A percentile compares a stretch with the other conserved stretches of the same genome.
These are phyloP conservation scores for Alloscopus bannaensis DNA, from an alignment of 2,888 invertebrate genomes.

Conservation along the genomic window DNA sequence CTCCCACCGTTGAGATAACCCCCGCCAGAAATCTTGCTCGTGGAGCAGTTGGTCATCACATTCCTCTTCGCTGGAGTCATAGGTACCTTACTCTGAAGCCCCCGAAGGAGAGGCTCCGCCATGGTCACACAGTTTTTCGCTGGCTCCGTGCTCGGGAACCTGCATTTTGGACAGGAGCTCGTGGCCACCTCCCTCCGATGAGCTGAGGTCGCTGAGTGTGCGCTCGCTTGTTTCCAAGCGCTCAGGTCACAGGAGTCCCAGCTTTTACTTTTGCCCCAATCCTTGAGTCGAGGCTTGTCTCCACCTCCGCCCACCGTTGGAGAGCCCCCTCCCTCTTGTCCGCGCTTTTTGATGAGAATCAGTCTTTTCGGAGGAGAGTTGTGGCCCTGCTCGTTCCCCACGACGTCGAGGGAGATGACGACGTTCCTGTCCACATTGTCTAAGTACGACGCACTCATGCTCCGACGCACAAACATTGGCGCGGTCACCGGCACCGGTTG, in stretches of 20 bases:
- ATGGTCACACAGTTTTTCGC: constrained; percentile 49
- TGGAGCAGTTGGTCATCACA: constrained; percentile 60
- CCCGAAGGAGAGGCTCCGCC: constrained; percentile 54
- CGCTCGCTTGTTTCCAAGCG: constrained; percentile 65
- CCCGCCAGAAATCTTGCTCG: constrained; percentile 20
- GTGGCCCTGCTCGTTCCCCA: constrained; percentile 84
- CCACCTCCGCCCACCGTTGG: constrained; percentile 73
- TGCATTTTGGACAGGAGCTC: constrained; percentile 71
- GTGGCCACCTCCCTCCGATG: constrained; percentile 51
- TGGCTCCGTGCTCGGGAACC: constrained; percentile 69
- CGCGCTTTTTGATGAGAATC: constrained; percentile 82
- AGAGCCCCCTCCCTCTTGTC: constrained; percentile 70
- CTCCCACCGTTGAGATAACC: not conserved
- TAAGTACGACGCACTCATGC: constrained; percentile 92
- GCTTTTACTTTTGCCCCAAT: constrained; percentile 88
- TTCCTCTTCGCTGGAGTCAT: constrained; percentile 53
- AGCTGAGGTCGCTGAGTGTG: constrained; percentile 28
- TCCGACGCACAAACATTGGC: constrained; percentile 77
- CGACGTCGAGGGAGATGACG: constrained; percentile 76
- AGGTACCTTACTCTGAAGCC: constrained; percentile 58
- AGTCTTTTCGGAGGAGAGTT: constrained; percentile 87
- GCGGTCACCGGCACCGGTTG: constrained; percentile 59
- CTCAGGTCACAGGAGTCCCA: constrained; percentile 88
- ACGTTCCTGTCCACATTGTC: constrained; percentile 81
- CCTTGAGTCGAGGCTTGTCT: constrained; percentile 77